Base-by-base conservation (phyloP, 2,888 invertebrate species). In the Drosophila falleni region DNA sequence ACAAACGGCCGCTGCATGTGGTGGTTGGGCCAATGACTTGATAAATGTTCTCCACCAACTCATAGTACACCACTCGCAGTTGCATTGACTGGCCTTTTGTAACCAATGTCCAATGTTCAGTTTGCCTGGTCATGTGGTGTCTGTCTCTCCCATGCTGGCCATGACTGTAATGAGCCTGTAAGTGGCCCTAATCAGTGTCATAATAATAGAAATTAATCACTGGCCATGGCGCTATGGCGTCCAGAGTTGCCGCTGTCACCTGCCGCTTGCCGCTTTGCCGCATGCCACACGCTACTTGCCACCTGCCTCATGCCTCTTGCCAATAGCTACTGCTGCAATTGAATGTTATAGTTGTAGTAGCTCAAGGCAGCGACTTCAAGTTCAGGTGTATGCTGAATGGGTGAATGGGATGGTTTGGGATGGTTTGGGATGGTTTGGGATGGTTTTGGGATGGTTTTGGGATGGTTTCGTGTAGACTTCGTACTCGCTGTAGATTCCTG, bases 141-240 rank as follows among this genome's bases (percentile, higher is more conserved):
- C 35, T 31, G 53, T 29, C 47, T 53, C 35, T 51, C n/a, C 19
- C 71, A 55, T 80, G 80, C 44, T 76, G 69, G 63, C 69, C 76
- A 78, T 80, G 87, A 77, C 78, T 86, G 72, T 86, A 85, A 85
- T 88, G 79, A 88, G 84, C 87, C 74, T 88, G 85, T 85, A 85
- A 88, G 89, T 88, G 89, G 84, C 72, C 74, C 79, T 88, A 88
- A 85, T 85, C 85, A 88, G 84, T 85, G 85, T 85, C 85, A 86
- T 88, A 85, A 85, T 88, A 85, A 88, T 87, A 88, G 71, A 88
- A 88, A 85, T 85, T 85, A 85, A 88, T 88, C 88, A 85, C 84
- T 78, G 66, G 60, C 46, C n/a, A n/a, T 50, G 42, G 15, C 35
- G 42, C 58, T 23, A 31, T 31, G 23, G 58, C 55, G 39, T 33